A percentile compares a stretch with the other conserved stretches of the same genome.
Evolutionary conservation across 2,888 invertebrate species (phyloP).

Genomic region (Spilosoma lubricipeda): DNA sequence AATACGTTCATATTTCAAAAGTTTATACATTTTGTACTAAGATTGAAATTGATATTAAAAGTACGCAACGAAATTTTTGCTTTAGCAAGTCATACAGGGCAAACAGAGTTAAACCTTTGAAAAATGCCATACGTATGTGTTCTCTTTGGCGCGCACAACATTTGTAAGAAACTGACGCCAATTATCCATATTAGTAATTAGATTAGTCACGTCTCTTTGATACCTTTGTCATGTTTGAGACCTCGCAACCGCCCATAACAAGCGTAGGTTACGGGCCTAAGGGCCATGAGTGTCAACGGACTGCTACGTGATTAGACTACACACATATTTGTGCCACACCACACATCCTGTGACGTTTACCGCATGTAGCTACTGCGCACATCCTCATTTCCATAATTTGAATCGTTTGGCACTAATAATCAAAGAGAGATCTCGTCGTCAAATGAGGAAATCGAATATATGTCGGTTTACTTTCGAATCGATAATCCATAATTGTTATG

Average conservation of each 20-base stretch:
- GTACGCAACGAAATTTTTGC: not conserved
- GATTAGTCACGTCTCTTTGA: not conserved
- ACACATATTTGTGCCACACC: slow-evolving; percentile 10
- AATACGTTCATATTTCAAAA: slow-evolving; percentile 20
- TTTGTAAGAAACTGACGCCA: not conserved
- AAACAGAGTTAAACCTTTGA: not conserved
- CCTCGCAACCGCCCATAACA: slow-evolving; percentile 19
- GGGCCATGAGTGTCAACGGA: slow-evolving; percentile 16
- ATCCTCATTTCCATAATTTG: not conserved
- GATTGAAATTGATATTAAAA: not conserved
- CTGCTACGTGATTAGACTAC: slow-evolving; percentile 23
- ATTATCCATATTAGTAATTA: not conserved
- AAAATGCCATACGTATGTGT: not conserved
- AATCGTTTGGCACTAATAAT: not conserved
- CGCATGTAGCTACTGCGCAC: slow-evolving; percentile 10
- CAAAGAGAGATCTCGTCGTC: not conserved
- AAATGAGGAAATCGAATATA: no score
- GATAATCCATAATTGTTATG: no score
- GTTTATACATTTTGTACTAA: slow-evolving; percentile 35
- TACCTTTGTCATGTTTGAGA: slow-evolving; percentile 5
- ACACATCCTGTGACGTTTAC: slow-evolving; percentile 9
- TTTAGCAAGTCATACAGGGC: not conserved
- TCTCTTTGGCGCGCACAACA: not conserved
- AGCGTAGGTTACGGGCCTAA: slow-evolving; percentile 12
- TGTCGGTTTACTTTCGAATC: no score